Percentiles rank a stretch among this genome's conserved stretches.
Evolutionary conservation across 2,797 vertebrate species (phyloP).

Genomic region (Anguilla marmorata): DNA sequence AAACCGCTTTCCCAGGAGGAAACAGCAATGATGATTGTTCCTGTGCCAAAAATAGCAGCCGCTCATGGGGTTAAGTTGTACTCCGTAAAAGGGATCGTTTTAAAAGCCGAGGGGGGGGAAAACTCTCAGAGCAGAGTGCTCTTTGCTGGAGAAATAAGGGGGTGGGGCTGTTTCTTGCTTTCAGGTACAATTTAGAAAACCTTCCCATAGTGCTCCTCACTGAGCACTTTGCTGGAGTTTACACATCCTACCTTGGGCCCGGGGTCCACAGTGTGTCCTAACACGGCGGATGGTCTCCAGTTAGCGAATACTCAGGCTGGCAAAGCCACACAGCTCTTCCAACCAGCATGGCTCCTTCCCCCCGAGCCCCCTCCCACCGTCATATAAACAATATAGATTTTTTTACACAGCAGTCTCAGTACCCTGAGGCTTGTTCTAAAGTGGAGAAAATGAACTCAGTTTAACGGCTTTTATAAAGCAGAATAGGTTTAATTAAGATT

Average conservation of each 20-base stretch:
- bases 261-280: background rate
- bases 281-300: background rate
- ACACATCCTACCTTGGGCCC: background rate
- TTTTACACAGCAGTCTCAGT: background rate
- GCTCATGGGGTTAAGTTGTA: background rate
- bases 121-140: background rate
- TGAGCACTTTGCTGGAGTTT: background rate
- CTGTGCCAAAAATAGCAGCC: background rate
- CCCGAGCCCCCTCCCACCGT: background rate
- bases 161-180: background rate
- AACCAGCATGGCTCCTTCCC: background rate
- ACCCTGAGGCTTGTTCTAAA: slow-evolving; percentile 6
- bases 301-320: background rate
- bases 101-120: background rate
- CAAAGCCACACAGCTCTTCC: background rate
- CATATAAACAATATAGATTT: background rate
- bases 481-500: slow-evolving; percentile 31
- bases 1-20: background rate
- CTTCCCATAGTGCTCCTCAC: background rate
- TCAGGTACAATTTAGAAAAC: slow-evolving; percentile 20
- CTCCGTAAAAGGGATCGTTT: background rate
- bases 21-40: background rate
- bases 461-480: slow-evolving; percentile 27
- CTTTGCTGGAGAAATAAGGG: background rate
- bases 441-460: slow-evolving; percentile 21